These are phyloP conservation scores for Tringa solitaria DNA, from an alignment of 2,113 vertebrate genomes.

Conservation along the genomic window DNA sequence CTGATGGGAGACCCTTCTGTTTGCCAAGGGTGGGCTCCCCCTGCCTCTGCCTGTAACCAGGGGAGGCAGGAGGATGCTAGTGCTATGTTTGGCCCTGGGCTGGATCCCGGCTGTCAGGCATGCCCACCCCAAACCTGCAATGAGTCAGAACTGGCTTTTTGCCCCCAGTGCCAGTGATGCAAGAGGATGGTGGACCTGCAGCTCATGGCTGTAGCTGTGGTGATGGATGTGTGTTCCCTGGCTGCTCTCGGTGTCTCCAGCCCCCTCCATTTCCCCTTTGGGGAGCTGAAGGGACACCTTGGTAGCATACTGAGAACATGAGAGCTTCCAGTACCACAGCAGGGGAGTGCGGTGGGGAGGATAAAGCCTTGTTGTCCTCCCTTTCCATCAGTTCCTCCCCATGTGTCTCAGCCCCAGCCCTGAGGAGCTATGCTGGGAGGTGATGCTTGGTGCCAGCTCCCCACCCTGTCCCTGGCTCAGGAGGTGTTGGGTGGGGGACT, in stretches of 20 bases:
- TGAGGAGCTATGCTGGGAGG: neutral
- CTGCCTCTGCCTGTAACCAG: neutral
- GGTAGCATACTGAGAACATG: neutral
- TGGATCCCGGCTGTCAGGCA: neutral
- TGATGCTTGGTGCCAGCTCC: neutral
- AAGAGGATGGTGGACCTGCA: neutral
- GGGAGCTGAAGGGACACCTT: neutral
- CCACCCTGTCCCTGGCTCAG: neutral
- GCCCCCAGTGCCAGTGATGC: neutral
- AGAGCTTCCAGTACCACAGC: neutral
- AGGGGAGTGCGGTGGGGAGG: neutral
- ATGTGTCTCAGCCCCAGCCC: neutral
- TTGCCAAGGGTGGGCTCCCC: neutral
- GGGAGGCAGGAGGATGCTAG: neutral
- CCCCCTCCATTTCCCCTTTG: neutral
- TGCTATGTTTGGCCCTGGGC: neutral
- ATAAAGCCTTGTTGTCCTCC: neutral
- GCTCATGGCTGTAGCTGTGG: neutral
- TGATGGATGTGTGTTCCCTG: neutral
- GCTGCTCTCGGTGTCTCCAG: neutral
- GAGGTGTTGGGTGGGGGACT: neutral
- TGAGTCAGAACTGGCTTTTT: neutral
- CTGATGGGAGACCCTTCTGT: neutral
- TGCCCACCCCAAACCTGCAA: neutral
- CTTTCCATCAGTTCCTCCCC: neutral